Conservation (phyloP, 2,113 vertebrate species). For the Scomber colias region DNA sequence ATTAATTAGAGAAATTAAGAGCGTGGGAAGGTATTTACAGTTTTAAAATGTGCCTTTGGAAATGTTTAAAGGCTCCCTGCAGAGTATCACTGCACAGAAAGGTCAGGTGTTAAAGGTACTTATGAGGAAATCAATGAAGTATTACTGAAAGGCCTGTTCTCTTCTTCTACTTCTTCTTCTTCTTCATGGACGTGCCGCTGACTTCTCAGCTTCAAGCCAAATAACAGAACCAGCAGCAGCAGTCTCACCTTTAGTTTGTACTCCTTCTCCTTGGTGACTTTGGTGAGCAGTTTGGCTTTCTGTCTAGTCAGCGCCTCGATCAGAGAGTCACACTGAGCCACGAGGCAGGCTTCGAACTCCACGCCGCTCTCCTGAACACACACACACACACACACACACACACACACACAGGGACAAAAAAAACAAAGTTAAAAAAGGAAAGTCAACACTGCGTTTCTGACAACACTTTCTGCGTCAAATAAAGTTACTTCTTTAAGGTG, state of each 20-base stretch:
- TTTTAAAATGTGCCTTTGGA: too few relatives aligned
- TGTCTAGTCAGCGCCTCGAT: slow-evolving; percentile 95
- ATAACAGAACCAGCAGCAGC: neutral
- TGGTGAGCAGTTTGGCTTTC: slow-evolving; percentile 98
- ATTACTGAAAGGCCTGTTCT: too few relatives aligned
- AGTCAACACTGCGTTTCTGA: neutral
- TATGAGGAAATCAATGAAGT: too few relatives aligned
- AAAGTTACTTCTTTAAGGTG: neutral
- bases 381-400: slow-evolving; percentile 23
- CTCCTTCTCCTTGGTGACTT: slow-evolving; percentile 97
- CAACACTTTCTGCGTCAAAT: too few relatives aligned
- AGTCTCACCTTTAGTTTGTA: slow-evolving; percentile 94
- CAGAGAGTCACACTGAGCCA: slow-evolving; percentile 98
- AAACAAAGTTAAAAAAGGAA: neutral
- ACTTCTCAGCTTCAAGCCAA: too few relatives aligned
- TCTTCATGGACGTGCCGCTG: too few relatives aligned
- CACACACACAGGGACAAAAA: neutral
- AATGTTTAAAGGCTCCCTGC: too few relatives aligned
- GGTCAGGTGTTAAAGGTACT: too few relatives aligned
- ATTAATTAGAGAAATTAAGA: too few relatives aligned
- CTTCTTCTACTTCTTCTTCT: too few relatives aligned
- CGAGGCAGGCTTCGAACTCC: slow-evolving; percentile 97
- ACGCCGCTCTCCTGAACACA: slow-evolving; percentile 91
- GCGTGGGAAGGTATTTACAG: too few relatives aligned
- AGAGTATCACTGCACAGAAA: too few relatives aligned